These are phyloP conservation scores for Chaitophorus viminalis DNA, from an alignment of 2,888 invertebrate species.

Conservation along the genomic window DNA sequence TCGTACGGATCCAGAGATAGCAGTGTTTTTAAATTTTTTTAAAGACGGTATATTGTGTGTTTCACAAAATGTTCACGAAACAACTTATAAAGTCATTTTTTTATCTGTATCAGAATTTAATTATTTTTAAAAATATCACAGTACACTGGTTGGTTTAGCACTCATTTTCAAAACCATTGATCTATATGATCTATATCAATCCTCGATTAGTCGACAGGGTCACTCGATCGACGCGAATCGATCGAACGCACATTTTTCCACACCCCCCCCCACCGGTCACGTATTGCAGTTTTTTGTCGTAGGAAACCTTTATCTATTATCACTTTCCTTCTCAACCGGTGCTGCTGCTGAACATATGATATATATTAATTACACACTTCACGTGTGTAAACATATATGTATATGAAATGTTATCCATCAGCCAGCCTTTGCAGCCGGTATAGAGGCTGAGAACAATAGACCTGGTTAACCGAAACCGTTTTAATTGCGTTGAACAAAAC, in stretches of 20 bases:
- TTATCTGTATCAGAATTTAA: no score
- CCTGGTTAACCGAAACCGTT: conserved; percentile 43
- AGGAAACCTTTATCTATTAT: not conserved
- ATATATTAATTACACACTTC: no score
- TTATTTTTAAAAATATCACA: no score
- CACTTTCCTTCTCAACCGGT: not conserved
- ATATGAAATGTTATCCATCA: not conserved
- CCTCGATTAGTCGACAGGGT: not conserved
- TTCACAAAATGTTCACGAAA: no score
- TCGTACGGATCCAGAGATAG: no score
- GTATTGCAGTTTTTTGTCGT: no score
- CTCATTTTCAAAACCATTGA: no score
- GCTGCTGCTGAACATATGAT: not conserved
- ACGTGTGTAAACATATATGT: not conserved
- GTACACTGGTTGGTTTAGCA: no score
- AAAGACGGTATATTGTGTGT: no score
- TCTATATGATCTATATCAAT: no score
- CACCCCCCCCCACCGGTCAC: not conserved
- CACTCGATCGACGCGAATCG: not conserved
- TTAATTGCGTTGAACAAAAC: conserved; percentile 31
- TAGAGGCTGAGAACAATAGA: not conserved
- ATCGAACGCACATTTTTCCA: not conserved
- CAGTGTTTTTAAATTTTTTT: no score
- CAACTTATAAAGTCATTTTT: no score
- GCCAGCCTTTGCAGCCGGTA: not conserved